Evolutionary conservation across 2,888 invertebrate species (phyloP), one percentile per base, ranked within the genome.

Genomic region (Drosophila ochracea): DNA sequence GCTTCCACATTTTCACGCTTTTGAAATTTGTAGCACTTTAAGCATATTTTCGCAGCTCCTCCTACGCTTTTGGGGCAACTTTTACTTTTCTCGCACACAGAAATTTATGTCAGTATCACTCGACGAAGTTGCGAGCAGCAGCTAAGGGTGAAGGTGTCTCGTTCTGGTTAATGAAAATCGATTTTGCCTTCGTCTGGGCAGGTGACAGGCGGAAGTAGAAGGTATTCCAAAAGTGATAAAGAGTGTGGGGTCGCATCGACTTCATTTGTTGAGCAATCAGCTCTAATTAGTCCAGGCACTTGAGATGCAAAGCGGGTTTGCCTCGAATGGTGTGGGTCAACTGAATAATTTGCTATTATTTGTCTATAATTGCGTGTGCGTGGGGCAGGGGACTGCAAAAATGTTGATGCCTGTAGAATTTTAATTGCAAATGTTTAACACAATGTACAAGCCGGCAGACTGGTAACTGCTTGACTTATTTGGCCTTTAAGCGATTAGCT

Each of bases 271-370:
- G 37, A 64, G 83, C 85, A 84, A 90, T 84, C 88, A 87, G 75
- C 74, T 86, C 91, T 90, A 86, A 86, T 90, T 85, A 89, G 89
- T 74, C 43, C 50, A 49, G 71, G 68, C 65, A 84, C 60, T 68
- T 80, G 73, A 68, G 63, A 80, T 80, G 82, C 83, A 70, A 68
- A 82, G 55, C 69, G 68, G 61, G 60, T 53, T 30, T 37, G 37
- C 16, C 37, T 21, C 11, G 37, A 35, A 35, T 47, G 43, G 30
- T 10, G 16, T 31, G 30, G 68, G 49, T 57, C 59, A 55, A 16
- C 39, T 70, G 83, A 83, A 81, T 86, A 89, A 85, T 83, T 90
- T 83, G 87, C 84, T 62, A 78, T 90, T 86, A 89, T 75, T 90
- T 86, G 91, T 75, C 76, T 74, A 71, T 80, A 86, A 89, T 89